Percentiles rank a stretch among this genome's conserved stretches.
Evolutionary conservation across 2,113 vertebrate genomes (phyloP).

Genomic region (Notarius quadriscutis): DNA sequence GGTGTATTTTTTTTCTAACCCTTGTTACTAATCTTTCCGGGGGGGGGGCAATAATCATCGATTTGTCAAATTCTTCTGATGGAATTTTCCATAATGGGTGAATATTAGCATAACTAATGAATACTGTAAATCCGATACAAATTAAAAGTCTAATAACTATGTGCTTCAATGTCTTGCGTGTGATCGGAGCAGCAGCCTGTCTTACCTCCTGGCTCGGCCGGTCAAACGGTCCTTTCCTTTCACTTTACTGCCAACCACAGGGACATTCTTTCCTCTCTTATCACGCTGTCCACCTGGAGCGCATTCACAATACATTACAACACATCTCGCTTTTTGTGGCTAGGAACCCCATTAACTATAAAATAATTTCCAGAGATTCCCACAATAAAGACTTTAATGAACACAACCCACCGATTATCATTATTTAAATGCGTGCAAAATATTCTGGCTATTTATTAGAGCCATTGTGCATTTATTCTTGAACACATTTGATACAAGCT

Average conservation of each 20-base stretch:
- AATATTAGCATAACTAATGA: neutral
- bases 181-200: neutral
- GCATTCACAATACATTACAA: conserved; percentile 64
- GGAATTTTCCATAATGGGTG: neutral
- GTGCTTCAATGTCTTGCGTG: neutral
- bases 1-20: no score
- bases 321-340: neutral
- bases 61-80: neutral
- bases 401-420: neutral
- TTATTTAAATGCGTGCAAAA: neutral
- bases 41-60: no score
- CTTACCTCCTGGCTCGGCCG: conserved; percentile 91
- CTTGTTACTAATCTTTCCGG: no score
- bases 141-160: neutral
- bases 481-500: neutral
- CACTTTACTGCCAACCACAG: conserved; percentile 82
- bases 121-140: neutral
- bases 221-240: conserved; percentile 93
- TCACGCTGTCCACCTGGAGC: conserved; percentile 71
- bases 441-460: neutral
- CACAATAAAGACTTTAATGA: neutral
- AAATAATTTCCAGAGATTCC: neutral
- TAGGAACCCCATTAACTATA: neutral
- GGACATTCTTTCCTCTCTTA: conserved; percentile 68
- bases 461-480: neutral